Conservation (phyloP, 2,113 vertebrate genomes). For the Tichodroma muraria region DNA sequence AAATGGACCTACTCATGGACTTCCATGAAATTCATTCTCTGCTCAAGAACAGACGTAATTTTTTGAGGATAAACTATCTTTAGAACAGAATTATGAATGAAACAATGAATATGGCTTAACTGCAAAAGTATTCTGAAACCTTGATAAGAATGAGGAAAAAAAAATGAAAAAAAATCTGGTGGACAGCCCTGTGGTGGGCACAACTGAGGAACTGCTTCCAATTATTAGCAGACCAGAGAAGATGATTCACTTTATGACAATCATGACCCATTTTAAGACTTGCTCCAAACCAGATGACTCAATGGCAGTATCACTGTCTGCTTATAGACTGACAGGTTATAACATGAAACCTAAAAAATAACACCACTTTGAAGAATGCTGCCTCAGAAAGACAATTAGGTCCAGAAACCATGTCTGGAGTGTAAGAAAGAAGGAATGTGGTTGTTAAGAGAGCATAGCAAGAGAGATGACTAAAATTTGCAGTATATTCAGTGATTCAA, state of each 20-base stretch:
- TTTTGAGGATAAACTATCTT: not conserved
- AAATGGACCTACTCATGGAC: not conserved
- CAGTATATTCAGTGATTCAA: not conserved
- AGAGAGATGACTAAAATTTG: not conserved
- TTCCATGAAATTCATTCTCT: not conserved
- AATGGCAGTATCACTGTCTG: not conserved
- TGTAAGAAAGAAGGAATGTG: not conserved
- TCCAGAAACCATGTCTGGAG: not conserved
- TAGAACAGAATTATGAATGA: not conserved
- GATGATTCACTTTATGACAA: not conserved
- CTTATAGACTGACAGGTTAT: not conserved
- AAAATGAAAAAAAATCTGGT: not conserved
- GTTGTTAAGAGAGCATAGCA: not conserved
- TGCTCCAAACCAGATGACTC: not conserved
- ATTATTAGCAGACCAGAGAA: not conserved
- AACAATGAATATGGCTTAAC: not conserved
- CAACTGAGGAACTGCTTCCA: not conserved
- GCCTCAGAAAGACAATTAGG: not conserved
- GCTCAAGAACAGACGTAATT: not conserved
- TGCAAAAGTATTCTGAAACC: not conserved
- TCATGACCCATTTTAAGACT: not conserved
- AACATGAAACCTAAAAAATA: not conserved
- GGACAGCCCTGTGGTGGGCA: not conserved
- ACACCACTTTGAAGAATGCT: not conserved
- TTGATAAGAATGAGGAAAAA: not conserved